Evolutionary conservation across 2,113 vertebrate genomes (phyloP).

Genomic region (Cromileptes altivelis): DNA sequence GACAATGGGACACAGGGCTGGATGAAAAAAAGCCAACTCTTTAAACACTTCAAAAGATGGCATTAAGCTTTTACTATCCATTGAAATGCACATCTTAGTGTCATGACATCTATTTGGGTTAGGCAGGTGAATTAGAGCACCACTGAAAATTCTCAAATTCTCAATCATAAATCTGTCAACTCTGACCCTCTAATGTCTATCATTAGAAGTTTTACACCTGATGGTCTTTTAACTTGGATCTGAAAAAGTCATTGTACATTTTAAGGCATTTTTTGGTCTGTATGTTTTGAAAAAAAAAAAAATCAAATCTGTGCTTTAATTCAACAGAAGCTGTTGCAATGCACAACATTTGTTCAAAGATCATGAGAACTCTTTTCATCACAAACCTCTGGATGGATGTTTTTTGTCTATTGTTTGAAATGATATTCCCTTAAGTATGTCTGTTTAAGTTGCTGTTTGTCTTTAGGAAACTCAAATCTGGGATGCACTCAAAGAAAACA

Average conservation of each 20-base stretch:
- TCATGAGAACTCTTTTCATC: background rate
- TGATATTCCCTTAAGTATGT: background rate
- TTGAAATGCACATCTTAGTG: slow-evolving; percentile 7
- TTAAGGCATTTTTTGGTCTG: background rate
- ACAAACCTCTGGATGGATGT: no score
- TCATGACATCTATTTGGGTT: background rate
- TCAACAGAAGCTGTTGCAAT: background rate
- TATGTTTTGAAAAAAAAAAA: background rate
- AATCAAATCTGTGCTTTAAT: background rate
- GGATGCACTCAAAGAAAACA: background rate
- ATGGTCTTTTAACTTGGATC: background rate
- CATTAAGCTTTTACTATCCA: background rate
- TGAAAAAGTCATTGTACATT: background rate
- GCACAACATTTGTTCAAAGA: background rate
- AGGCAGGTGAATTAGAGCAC: background rate
- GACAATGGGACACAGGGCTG: slow-evolving; percentile 3
- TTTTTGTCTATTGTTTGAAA: no score
- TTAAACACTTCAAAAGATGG: background rate
- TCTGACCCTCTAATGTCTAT: background rate
- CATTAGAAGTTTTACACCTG: background rate
- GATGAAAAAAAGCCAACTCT: background rate
- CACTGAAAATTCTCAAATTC: background rate
- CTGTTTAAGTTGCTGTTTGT: background rate
- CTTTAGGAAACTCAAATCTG: background rate
- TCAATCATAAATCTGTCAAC: background rate